Base-by-base conservation (phyloP, 2,797 vertebrate species). In the Vespertilio murinus region DNA sequence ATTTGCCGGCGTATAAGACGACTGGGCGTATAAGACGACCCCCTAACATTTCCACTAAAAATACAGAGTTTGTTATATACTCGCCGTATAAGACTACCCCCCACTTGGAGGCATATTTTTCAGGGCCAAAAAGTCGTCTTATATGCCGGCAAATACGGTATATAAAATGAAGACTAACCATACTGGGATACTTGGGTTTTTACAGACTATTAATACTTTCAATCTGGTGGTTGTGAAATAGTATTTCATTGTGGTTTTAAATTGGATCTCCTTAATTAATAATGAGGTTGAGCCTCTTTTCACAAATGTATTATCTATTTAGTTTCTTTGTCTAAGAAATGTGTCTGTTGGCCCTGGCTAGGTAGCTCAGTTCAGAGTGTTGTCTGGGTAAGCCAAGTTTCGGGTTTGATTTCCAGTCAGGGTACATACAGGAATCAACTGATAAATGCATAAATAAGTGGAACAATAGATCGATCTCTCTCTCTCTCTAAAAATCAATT, bases 221-320 rank as follows among this genome's bases (percentile, higher is more conserved):
- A 61, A 2, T 40, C 30, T 52, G 25, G 20, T 61, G 5, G 18
- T 6, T 52, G 5, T 71, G 35, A 91, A 93, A 65, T 64, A 73
- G 20, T 84, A 67, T 90, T 35, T 91, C 33, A 5, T 54, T 94
- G 49, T 78, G 49, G 23, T 88, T 97, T 93, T 59, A 79, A 82
- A 78, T 87, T 73, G 35, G 1, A 38, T 80, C 80, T 80, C 45
- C 33, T 73, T 86, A 7, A 52, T 35, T 84, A 73, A 75, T 82
- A 40, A 80, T 79, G 65, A 88, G 35, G 78, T 67, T 84, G 69
- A 81, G 56, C 22, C 30, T 61, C 52, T 75, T 91, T 86, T 93
- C 28, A 35, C 89, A 42, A 70, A 22, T 84, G 78, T 74, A 25
- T 73, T 61, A 79, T n/a, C 61, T 47, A 38, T 75, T 93, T 90